A percentile compares a stretch with the other conserved stretches of the same genome.
These are phyloP conservation scores for Dexiosoma caninum DNA, from an alignment of 2,888 invertebrate species.

Conservation along the genomic window DNA sequence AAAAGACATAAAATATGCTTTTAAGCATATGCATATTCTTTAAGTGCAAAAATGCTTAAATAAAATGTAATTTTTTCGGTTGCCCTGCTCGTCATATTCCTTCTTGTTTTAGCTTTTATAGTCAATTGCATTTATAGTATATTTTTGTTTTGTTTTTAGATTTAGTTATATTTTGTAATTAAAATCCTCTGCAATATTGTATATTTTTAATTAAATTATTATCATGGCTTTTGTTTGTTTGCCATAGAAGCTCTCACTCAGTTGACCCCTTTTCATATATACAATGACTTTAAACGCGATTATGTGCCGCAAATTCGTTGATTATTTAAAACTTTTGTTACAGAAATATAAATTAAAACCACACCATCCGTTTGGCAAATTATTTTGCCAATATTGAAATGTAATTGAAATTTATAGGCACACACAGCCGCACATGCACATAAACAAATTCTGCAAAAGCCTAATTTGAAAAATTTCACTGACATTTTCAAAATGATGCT, in stretches of 20 bases:
- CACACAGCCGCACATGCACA: no score
- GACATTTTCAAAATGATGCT: no score
- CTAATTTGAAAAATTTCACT: no score
- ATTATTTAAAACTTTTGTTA: background rate
- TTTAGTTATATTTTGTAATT: constrained; percentile 9
- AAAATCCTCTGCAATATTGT: constrained; percentile 24
- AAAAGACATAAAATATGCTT: no score
- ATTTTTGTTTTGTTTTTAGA: background rate
- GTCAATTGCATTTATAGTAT: background rate
- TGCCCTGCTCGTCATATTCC: no score
- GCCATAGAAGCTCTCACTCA: constrained; percentile 1
- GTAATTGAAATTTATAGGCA: constrained; percentile 14
- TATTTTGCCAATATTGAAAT: background rate
- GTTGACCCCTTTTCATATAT: background rate
- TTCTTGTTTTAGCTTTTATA: no score
- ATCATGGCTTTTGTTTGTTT: background rate
- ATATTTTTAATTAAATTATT: constrained; percentile 37
- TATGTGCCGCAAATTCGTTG: background rate
- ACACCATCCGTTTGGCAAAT: constrained; percentile 4
- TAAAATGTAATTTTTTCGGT: no score
- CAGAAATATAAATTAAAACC: constrained; percentile 13
- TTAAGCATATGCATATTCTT: no score
- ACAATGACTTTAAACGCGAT: constrained; percentile 10
- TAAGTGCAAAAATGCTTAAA: no score
- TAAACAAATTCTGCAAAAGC: no score